Percentiles rank a stretch among this genome's conserved stretches.
Conservation (phyloP, 2,113 vertebrate species). For the Pseudois nayaur region DNA sequence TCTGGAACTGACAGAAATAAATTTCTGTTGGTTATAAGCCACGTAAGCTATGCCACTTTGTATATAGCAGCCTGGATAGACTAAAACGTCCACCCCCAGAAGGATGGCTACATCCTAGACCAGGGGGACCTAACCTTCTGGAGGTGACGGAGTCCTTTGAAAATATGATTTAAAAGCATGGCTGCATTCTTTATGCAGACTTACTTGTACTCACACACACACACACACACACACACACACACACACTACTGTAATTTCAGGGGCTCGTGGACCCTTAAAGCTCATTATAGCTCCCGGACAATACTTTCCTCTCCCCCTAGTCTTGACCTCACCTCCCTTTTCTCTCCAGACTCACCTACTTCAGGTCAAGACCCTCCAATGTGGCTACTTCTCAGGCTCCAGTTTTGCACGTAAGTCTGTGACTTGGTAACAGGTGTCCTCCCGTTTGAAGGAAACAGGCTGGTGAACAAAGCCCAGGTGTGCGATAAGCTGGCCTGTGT, state of each 20-base stretch:
- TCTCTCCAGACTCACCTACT: not conserved
- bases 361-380: not conserved
- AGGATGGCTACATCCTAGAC: not conserved
- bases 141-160: not conserved
- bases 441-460: not conserved
- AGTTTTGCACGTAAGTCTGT: not conserved
- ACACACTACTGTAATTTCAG: not conserved
- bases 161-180: not conserved
- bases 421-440: not conserved
- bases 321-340: not conserved
- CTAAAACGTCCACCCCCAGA: not conserved
- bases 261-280: not conserved
- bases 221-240: not conserved
- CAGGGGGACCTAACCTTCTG: not conserved
- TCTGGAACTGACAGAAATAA: not conserved
- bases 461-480: not conserved
- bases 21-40: not conserved
- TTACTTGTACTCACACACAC: fast-evolving
- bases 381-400: not conserved
- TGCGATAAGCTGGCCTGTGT: not conserved
- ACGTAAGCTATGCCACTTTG: not conserved
- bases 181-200: not conserved
- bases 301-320: not conserved
- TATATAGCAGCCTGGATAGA: not conserved
- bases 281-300: not conserved